Conservation (phyloP, 1,140 invertebrate species). For the Chrysoperla carnea region DNA sequence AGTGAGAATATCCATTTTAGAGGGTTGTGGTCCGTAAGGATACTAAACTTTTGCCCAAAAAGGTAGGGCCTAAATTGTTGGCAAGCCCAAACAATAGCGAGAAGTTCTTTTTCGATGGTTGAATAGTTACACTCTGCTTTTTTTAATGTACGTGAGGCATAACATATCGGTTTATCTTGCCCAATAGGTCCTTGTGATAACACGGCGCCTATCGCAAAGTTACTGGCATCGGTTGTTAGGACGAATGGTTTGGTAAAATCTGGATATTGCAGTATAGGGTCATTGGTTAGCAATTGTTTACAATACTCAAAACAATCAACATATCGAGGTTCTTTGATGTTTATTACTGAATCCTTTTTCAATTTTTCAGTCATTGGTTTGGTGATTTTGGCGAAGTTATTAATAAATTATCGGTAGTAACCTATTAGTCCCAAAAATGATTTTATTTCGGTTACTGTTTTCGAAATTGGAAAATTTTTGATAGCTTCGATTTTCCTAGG, state of each 20-base stretch:
- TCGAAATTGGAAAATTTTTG: slow-evolving; percentile 12
- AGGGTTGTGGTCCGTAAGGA: slow-evolving; percentile 23
- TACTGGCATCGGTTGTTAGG: slow-evolving; percentile 24
- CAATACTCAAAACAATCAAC: slow-evolving; percentile 4
- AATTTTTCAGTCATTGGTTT: slow-evolving; percentile 1
- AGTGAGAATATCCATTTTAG: slow-evolving; percentile 18
- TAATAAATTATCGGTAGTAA: slow-evolving; percentile 18
- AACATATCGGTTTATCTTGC: slow-evolving; percentile 2
- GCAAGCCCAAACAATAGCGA: slow-evolving; percentile 4
- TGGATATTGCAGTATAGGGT: slow-evolving; percentile 13
- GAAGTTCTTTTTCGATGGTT: slow-evolving; percentile 18
- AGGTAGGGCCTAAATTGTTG: slow-evolving; percentile 17
- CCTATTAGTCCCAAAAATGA: slow-evolving; percentile 16
- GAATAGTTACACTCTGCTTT: slow-evolving; percentile 7
- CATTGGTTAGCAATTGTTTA: slow-evolving; percentile 12
- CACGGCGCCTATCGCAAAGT: slow-evolving; percentile 20
- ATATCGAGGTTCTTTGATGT: slow-evolving; percentile 2
- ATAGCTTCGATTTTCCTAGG: slow-evolving; percentile 15
- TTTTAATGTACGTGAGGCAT: slow-evolving; percentile 7
- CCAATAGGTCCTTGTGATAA: slow-evolving; percentile 18
- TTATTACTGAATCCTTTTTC: not conserved
- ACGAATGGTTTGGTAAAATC: slow-evolving; percentile 17
- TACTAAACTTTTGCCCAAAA: slow-evolving; percentile 17
- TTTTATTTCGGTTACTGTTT: slow-evolving; percentile 13
- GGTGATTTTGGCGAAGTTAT: slow-evolving; percentile 12